A percentile compares a stretch with the other conserved stretches of the same genome.
These are phyloP conservation scores for Clarias pachynema DNA, from an alignment of 2,797 vertebrate species.

Conservation along the genomic window DNA sequence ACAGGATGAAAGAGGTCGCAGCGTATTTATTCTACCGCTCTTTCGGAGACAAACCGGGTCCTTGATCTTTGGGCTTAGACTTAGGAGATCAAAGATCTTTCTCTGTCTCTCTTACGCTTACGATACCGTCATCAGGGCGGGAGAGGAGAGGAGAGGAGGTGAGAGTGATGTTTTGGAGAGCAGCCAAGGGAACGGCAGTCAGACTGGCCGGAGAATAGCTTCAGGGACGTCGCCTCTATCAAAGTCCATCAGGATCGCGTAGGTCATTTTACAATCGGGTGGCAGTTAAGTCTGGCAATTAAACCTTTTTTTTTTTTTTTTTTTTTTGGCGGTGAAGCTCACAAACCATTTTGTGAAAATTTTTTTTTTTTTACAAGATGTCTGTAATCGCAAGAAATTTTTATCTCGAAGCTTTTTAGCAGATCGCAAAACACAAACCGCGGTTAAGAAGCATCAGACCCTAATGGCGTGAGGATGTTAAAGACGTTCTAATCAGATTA, in stretches of 20 bases:
- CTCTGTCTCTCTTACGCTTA: constrained; percentile 43
- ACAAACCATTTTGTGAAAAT: background rate
- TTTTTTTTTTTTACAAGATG: background rate
- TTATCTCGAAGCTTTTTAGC: background rate
- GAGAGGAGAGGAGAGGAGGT: background rate
- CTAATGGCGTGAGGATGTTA: background rate
- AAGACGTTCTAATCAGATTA: background rate
- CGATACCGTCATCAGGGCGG: constrained; percentile 37
- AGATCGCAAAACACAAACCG: background rate
- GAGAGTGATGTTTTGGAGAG: constrained; percentile 3
- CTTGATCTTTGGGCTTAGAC: constrained; percentile 73
- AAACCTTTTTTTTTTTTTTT: background rate
- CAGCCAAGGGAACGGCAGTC: background rate
- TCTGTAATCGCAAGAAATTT: background rate
- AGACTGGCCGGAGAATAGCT: constrained; percentile 16
- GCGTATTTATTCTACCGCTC: constrained; percentile 64
- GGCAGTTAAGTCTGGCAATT: background rate
- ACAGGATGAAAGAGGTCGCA: constrained; percentile 66
- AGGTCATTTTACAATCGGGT: background rate
- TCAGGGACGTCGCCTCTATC: constrained; percentile 6
- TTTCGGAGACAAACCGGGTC: constrained; percentile 70
- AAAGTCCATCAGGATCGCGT: constrained; percentile 4
- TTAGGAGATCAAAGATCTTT: constrained; percentile 71
- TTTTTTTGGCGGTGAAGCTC: background rate
- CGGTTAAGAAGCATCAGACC: background rate